Conservation (phyloP, 1,140 invertebrate genomes). For the Ridgeia piscesae region DNA sequence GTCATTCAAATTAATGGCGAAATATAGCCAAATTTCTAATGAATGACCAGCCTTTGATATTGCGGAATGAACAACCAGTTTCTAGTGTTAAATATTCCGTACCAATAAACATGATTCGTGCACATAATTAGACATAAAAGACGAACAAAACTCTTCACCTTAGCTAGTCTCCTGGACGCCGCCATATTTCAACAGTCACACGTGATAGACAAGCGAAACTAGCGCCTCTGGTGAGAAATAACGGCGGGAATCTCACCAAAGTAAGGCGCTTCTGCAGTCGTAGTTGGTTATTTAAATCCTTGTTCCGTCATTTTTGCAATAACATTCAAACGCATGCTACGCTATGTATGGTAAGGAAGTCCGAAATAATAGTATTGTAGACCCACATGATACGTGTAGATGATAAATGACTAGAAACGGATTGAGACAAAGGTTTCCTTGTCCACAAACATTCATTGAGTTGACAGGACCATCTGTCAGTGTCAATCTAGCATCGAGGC, state of each 20-base stretch:
- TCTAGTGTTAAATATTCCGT: not conserved
- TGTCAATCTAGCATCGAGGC: too few species aligned
- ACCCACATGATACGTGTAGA: not conserved
- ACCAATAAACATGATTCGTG: not conserved
- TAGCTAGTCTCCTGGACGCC: slow-evolving; percentile 3
- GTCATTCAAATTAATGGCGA: not conserved
- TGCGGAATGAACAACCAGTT: not conserved
- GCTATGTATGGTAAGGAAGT: not conserved
- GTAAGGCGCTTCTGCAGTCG: not conserved
- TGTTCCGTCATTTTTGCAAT: not conserved
- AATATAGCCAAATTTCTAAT: not conserved
- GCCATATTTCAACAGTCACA: not conserved
- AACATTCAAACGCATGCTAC: not conserved
- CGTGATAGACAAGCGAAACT: not conserved
- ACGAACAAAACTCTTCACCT: not conserved
- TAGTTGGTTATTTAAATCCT: not conserved
- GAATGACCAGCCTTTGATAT: not conserved
- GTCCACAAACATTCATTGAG: too few species aligned
- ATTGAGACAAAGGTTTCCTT: not conserved
- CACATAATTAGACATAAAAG: not conserved
- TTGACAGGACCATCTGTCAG: too few species aligned
- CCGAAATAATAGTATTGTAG: not conserved
- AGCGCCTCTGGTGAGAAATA: not conserved
- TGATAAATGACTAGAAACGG: not conserved
- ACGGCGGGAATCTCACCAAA: not conserved